These are phyloP conservation scores for Psix sp. DNA, from an alignment of 1,140 invertebrate genomes.

Conservation along the genomic window DNA sequence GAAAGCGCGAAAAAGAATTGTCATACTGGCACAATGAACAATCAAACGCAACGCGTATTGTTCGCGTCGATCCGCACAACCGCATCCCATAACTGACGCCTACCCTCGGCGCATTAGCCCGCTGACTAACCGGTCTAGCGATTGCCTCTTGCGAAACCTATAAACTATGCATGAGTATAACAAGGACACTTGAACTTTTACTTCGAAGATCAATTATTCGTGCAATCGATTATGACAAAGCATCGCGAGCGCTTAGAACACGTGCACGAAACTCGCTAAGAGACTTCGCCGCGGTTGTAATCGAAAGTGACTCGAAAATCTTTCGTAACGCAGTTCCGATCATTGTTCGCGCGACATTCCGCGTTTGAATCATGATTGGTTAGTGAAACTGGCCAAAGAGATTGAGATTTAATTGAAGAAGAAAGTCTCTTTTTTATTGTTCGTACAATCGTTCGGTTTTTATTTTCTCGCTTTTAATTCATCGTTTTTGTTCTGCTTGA, in stretches of 20 bases:
- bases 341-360: slow-evolving; percentile 31
- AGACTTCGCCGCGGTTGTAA: slow-evolving; percentile 29
- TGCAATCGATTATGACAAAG: slow-evolving; percentile 49
- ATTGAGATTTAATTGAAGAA: too few relatives aligned
- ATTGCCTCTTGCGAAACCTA: slow-evolving; percentile 60
- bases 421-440: too few relatives aligned
- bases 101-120: slow-evolving; percentile 48
- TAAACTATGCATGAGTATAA: slow-evolving; percentile 49
- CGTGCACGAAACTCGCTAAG: not conserved
- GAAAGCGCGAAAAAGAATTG: slow-evolving; percentile 49
- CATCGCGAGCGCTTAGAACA: slow-evolving; percentile 13
- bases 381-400: too few relatives aligned
- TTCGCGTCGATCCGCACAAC: slow-evolving; percentile 25
- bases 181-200: slow-evolving; percentile 58
- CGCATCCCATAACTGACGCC: slow-evolving; percentile 52
- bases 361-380: too few relatives aligned
- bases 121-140: slow-evolving; percentile 65
- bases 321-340: slow-evolving; percentile 18
- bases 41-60: slow-evolving; percentile 61
- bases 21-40: slow-evolving; percentile 60
- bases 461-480: too few relatives aligned
- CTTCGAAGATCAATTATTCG: slow-evolving; percentile 51
- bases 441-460: too few relatives aligned
- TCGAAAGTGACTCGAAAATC: slow-evolving; percentile 28
- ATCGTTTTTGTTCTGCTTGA: too few relatives aligned